Evolutionary conservation across 53 echinoderm and acorn worm species (phyloP).

Genomic region (Temnopleurus reevesii): DNA sequence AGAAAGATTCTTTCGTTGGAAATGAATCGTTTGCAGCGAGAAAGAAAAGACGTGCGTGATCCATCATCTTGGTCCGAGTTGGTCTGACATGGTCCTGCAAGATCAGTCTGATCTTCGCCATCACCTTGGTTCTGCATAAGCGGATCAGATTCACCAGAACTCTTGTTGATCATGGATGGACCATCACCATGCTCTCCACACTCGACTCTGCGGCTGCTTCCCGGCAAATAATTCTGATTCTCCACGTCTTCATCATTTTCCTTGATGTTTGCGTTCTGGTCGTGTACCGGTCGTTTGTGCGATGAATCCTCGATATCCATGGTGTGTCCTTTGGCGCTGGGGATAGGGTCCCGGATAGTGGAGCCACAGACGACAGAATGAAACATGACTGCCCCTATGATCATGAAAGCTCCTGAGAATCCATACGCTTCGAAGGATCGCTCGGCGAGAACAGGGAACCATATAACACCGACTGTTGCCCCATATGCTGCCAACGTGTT

Average conservation of each 20-base stretch:
- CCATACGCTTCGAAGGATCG: not conserved
- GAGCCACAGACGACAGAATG: not conserved
- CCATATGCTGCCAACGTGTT: not conserved
- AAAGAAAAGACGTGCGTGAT: not conserved
- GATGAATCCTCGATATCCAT: not conserved
- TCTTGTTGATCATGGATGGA: no score
- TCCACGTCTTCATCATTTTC: no score
- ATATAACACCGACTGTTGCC: not conserved
- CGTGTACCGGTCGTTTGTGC: no score
- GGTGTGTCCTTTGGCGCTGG: not conserved
- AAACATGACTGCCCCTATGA: not conserved
- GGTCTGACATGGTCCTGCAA: not conserved
- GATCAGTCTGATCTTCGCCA: not conserved
- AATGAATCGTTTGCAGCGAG: conserved; percentile 1
- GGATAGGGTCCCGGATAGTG: not conserved
- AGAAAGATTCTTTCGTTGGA: not conserved
- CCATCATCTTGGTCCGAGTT: not conserved
- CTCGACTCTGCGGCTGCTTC: not conserved
- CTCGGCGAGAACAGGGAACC: not conserved
- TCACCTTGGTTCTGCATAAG: not conserved
- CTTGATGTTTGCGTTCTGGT: no score
- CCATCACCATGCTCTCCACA: not conserved
- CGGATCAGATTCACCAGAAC: not conserved
- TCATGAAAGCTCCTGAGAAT: not conserved
- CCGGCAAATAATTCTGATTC: not conserved